Percentiles rank a stretch among this genome's conserved stretches.
Conservation (phyloP, 2,113 vertebrate genomes). For the Esox niger region DNA sequence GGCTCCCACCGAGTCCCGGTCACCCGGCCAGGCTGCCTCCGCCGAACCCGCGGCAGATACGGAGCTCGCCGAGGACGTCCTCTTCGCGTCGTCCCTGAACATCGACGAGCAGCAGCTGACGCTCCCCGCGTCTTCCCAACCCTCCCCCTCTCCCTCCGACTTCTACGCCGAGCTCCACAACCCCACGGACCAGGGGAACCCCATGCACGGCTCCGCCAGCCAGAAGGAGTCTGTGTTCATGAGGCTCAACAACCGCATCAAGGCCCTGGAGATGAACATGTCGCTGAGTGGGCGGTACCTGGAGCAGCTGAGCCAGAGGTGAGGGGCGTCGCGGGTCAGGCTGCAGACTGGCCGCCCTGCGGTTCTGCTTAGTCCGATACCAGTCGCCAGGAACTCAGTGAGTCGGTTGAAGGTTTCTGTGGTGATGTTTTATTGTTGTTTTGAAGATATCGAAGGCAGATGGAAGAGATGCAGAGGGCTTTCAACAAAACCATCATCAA, state of each 20-base stretch:
- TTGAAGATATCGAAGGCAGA: conserved; percentile 92
- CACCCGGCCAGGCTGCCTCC: neutral
- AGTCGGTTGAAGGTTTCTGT: neutral
- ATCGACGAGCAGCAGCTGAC: conserved; percentile 61
- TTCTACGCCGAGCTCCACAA: conserved; percentile 90
- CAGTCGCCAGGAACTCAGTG: neutral
- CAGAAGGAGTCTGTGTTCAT: conserved; percentile 98
- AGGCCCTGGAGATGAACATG: conserved; percentile 97
- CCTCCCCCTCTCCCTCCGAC: conserved; percentile 73
- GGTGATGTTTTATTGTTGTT: neutral
- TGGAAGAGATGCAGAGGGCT: conserved; percentile 99
- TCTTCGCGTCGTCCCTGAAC: conserved; percentile 47
- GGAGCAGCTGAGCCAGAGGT: conserved; percentile 98
- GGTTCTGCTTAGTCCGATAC: too few species aligned
- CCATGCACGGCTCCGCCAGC: conserved; percentile 81
- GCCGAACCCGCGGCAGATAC: conserved; percentile 61
- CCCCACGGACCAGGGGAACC: conserved; percentile 80
- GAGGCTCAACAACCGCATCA: conserved; percentile 98
- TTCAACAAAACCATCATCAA: conserved; percentile 98
- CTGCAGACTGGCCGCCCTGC: too few species aligned
- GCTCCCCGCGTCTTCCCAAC: conserved; percentile 68
- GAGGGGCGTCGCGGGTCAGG: neutral
- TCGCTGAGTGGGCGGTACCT: conserved; percentile 96
- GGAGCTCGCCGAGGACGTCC: conserved; percentile 73
- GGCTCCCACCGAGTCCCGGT: conserved; percentile 8